Percentiles rank a stretch among this genome's conserved stretches.
phyloP scores from a whole-genome alignment of 2,113 vertebrate species.

The Eolophus roseicapilla region DNA sequence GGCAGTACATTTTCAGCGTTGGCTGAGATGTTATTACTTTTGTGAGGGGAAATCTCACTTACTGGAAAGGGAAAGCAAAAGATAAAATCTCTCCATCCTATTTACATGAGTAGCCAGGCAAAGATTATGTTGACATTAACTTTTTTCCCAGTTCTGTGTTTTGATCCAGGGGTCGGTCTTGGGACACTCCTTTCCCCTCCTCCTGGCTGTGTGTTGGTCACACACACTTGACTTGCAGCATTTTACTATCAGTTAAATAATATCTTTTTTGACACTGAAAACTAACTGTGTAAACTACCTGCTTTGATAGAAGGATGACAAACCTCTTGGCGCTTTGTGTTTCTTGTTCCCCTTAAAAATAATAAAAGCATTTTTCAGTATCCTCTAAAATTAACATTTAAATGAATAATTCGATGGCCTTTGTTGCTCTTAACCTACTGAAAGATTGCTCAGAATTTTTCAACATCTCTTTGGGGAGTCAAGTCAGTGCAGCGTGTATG shows the following conservation, averaged over 20 bases:
- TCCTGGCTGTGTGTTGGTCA: neutral
- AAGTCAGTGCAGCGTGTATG: too few relatives aligned
- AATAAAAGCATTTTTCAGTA: neutral
- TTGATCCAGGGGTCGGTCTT: accelerated
- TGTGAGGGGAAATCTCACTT: neutral
- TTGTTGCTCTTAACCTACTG: neutral
- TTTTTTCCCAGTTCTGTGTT: neutral
- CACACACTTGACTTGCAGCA: accelerated
- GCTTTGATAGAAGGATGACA: neutral
- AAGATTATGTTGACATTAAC: accelerated
- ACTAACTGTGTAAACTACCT: accelerated
- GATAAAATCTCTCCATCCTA: neutral
- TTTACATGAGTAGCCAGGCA: accelerated
- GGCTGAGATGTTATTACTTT: neutral
- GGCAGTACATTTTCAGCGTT: neutral
- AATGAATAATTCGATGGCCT: neutral
- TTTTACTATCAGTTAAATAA: neutral
- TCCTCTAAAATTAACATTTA: neutral
- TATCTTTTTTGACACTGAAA: neutral
- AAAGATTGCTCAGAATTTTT: too few relatives aligned
- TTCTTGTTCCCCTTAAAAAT: neutral
- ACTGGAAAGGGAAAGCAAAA: neutral
- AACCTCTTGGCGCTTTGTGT: neutral
- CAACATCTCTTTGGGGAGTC: neutral
- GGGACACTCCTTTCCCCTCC: neutral